Conservation (phyloP, 2,888 invertebrate species). For the Dolomedes plantarius region DNA sequence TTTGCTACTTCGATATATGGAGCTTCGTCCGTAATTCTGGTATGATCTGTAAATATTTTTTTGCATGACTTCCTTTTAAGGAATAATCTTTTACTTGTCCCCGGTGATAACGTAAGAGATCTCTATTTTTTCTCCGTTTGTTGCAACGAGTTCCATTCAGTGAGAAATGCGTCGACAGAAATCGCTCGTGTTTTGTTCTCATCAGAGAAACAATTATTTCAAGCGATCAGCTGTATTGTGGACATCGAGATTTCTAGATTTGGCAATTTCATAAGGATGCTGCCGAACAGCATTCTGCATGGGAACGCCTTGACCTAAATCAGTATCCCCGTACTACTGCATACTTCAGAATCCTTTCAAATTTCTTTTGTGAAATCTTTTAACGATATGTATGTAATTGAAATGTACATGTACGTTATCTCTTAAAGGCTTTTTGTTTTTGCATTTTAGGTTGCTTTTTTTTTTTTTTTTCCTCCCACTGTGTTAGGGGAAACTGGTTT, state of each 20-base stretch:
- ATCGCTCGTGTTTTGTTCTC: too few species aligned
- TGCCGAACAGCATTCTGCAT: conserved; percentile 38
- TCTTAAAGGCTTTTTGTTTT: background rate
- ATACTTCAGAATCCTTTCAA: conserved; percentile 53
- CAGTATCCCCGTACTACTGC: conserved; percentile 35
- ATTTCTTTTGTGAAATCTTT: conserved; percentile 53
- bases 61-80: too few species aligned
- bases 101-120: too few species aligned
- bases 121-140: too few species aligned
- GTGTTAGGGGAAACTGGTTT: background rate
- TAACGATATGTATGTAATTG: conserved; percentile 24
- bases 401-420: conserved; percentile 7
- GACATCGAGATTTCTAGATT: conserved; percentile 22
- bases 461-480: background rate
- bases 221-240: background rate
- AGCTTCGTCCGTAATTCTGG: too few species aligned
- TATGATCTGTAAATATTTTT: too few species aligned
- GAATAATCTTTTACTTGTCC: too few species aligned
- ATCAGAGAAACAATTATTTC: too few species aligned
- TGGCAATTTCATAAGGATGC: conserved; percentile 29
- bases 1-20: too few species aligned
- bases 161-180: too few species aligned
- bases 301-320: conserved; percentile 64
- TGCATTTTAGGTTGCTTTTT: background rate
- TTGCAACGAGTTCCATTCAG: background rate